Base-by-base conservation (phyloP, 2,888 invertebrate species). In the Scelioninae gen. 2 region DNA sequence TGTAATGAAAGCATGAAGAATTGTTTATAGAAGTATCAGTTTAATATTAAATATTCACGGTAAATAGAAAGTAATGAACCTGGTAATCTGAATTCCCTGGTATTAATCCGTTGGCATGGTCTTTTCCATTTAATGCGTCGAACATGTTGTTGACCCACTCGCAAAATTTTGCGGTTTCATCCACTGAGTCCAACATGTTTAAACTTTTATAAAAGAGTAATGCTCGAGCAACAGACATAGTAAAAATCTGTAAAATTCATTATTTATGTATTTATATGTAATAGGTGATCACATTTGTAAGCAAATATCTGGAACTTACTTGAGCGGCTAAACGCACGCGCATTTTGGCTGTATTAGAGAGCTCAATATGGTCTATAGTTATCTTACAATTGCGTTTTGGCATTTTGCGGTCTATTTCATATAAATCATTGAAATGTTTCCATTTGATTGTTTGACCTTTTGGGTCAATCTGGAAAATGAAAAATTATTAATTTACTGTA, bases 101-200 rank as follows among this genome's bases (percentile, higher is more conserved):
- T 18, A 25, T 63, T 7, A 63, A 9, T 7, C 63, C 50, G 16
- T 25, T 2, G 1, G 53, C 15, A 25, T 37, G 53, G 10, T 39
- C 13, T 53, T 53, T 53, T 39, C 39, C 39, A 25, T 53, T 53
- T 53, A 39, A 39, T 1, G 37, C 39, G 25, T 53, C 53, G 10
- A 53, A 53, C 15, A 13, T 53, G 10, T 16, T 19, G 11, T 53
- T 33, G 5, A 53, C 9, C 53, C 53, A 53, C 0, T 53, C 53
- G 15, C 53, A 53, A 25, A 53, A 53, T 39, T 53, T 53, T 1
- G 53, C 53, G 1, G 52, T 52, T 31, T 52, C 52, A 9, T 52
- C 52, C 1, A 52, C 37, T 6, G 22, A 37, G 6, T 37, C 46
- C 7, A 16, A 48, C 39, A 5, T 19, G n/a, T 39, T 7, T 22